Evolutionary conservation across 1,140 invertebrate species (phyloP), one percentile per base, ranked within the genome.

Genomic region (Scylla paramamosain): DNA sequence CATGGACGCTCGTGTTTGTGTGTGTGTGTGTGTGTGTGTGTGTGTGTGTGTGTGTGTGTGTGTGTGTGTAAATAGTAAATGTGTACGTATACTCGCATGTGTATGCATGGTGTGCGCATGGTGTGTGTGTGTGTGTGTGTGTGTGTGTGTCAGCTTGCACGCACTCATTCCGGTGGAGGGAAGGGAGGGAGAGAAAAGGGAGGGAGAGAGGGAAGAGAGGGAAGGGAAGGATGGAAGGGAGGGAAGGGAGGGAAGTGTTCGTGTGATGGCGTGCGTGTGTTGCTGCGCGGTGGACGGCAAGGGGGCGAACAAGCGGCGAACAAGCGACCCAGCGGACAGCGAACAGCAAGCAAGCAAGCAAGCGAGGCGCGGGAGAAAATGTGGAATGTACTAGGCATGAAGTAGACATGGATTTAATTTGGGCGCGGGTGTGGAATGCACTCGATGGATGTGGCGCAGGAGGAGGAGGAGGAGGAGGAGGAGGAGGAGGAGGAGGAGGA

Each of bases 41-140:
- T 39, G 84, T 86, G 28, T 86, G 84, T 86, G 84, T 86, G 84
- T 86, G 84, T 86, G 32, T 86, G 84, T 86, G 32, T 28, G 39
- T 39, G 39, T 39, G 39, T 39, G 39, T 39, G 39, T 39, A 6
- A 2, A 6, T 39, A 39, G 39, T 39, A 39, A 39, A 39, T 39
- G 39, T 39, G 39, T 39, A 39, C 39, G n/a, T n/a, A n/a, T n/a
- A n/a, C n/a, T n/a, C n/a, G n/a, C n/a, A 39, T 39, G 39, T 39
- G 39, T 39, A 39, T 6, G 39, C 39, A 6, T 6, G 1, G 39
- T 39, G 39, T 39, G 39, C 6, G 39, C 6, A 6, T 39, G 39
- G 39, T 39, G 39, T 39, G 39, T 39, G 39, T 39, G 39, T 39
- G 39, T 39, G 39, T 39, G 39, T 39, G 39, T 39, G 39, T 39